phyloP scores from a whole-genome alignment of 1,140 invertebrate species.

The Aphelinus atriplicis region DNA sequence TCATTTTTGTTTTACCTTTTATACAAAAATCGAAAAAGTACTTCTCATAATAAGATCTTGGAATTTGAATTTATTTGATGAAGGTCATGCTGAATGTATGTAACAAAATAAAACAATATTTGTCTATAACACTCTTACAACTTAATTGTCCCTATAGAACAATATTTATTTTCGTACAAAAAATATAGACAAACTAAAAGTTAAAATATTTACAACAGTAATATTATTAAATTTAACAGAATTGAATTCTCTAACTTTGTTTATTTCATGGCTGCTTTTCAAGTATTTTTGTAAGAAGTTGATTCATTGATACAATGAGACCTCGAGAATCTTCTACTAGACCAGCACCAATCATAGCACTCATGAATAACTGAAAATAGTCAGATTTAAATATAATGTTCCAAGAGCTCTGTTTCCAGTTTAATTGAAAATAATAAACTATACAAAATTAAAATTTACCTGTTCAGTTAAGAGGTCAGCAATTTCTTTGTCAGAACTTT shows the following conservation, averaged over 20 bases:
- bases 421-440: constrained; percentile 1
- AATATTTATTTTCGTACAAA: not conserved
- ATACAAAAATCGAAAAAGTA: no score
- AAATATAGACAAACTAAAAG: not conserved
- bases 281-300: constrained; percentile 83
- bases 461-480: constrained; percentile 88
- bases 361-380: constrained; percentile 82
- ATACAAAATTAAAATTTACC: constrained; percentile 62
- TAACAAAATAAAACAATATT: constrained; percentile 64
- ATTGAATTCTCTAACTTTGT: not conserved
- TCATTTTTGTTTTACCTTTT: no score
- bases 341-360: constrained; percentile 95
- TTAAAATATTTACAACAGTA: constrained; percentile 27
- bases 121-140: constrained; percentile 50
- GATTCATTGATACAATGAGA: constrained; percentile 86
- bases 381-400: constrained; percentile 39
- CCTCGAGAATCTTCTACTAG: constrained; percentile 91
- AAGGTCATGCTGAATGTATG: constrained; percentile 58
- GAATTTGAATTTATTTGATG: constrained; percentile 58
- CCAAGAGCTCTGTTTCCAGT: not conserved
- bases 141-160: constrained; percentile 17
- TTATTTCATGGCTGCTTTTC: constrained; percentile 74
- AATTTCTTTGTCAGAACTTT: constrained; percentile 79
- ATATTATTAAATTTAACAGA: not conserved
- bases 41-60: no score